These are phyloP conservation scores for Protomyctophum bolini DNA, from an alignment of 2,113 vertebrate species.

Conservation along the genomic window DNA sequence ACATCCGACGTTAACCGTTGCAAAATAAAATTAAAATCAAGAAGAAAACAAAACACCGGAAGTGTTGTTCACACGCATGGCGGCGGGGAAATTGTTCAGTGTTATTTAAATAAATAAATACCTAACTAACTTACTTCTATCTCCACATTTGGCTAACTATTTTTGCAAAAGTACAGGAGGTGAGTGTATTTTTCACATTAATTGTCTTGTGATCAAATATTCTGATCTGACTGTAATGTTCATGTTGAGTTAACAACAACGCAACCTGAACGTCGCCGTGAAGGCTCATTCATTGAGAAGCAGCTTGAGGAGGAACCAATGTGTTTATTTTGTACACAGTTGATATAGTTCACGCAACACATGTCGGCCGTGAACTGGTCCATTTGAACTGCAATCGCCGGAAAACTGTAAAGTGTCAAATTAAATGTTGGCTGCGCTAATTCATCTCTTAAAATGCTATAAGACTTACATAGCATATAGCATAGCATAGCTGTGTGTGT, in stretches of 20 bases:
- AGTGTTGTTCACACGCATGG: constrained; percentile 56
- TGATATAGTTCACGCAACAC: too few relatives aligned
- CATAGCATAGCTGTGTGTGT: too few relatives aligned
- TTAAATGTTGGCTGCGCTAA: too few relatives aligned
- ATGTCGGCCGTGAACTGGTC: too few relatives aligned
- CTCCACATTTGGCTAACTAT: background rate
- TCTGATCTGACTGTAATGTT: background rate
- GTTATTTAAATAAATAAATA: background rate
- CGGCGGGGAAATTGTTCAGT: constrained; percentile 37
- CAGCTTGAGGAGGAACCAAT: too few relatives aligned
- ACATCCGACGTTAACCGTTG: rapidly evolving
- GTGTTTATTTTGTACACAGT: too few relatives aligned
- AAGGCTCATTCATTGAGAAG: constrained; percentile 52
- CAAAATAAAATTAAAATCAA: background rate
- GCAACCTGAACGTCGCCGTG: constrained; percentile 53
- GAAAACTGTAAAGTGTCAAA: too few relatives aligned
- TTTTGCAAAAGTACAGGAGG: constrained; percentile 31
- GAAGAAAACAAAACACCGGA: constrained; percentile 53
- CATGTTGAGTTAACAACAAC: constrained; percentile 23
- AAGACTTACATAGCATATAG: too few relatives aligned
- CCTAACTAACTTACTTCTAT: background rate
- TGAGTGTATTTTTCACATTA: constrained; percentile 2
- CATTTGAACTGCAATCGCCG: too few relatives aligned
- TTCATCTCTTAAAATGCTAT: too few relatives aligned
- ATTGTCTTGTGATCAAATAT: rapidly evolving